Percentiles rank a stretch among this genome's conserved stretches.
phyloP scores from a whole-genome alignment of 2,797 vertebrate genomes.

The Etheostoma nigrum region DNA sequence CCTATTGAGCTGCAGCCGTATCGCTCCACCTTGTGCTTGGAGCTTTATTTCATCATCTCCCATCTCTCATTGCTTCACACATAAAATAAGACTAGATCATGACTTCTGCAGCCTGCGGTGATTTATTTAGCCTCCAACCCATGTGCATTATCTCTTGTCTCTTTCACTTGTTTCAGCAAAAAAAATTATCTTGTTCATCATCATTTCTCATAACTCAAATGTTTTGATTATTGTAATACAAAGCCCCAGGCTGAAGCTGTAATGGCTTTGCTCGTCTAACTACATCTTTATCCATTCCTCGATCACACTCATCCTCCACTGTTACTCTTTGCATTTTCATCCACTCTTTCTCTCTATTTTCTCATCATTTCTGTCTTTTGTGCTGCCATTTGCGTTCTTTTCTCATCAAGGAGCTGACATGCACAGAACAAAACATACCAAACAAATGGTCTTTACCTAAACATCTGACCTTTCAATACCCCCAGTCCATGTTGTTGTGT shows the following conservation, averaged over 20 bases:
- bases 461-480: slow-evolving; percentile 77
- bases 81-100: slow-evolving; percentile 14
- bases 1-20: slow-evolving; percentile 26
- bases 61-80: slow-evolving; percentile 45
- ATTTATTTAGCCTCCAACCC: slow-evolving; percentile 31
- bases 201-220: slow-evolving; percentile 33
- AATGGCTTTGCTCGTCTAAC: slow-evolving; percentile 54
- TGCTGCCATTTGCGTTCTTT: slow-evolving; percentile 54
- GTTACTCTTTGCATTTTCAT: slow-evolving; percentile 12
- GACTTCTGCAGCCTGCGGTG: slow-evolving; percentile 23
- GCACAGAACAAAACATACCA: slow-evolving; percentile 83
- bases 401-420: slow-evolving; percentile 77
- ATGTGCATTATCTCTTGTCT: slow-evolving; percentile 28
- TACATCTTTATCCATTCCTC: slow-evolving; percentile 32
- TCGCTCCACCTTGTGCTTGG: slow-evolving; percentile 31
- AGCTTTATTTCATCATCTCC: slow-evolving; percentile 51
- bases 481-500: slow-evolving; percentile 79
- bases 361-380: slow-evolving; percentile 29
- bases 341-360: slow-evolving; percentile 4
- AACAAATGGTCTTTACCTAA: slow-evolving; percentile 91
- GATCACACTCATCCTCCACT: slow-evolving; percentile 2
- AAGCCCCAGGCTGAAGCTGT: slow-evolving; percentile 48
- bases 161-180: slow-evolving; percentile 40
- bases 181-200: slow-evolving; percentile 15
- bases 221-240: slow-evolving; percentile 26